Percentiles rank a stretch among this genome's conserved stretches.
Evolutionary conservation across 2,797 vertebrate species (phyloP).

Genomic region (Coracias cyanogaster): DNA sequence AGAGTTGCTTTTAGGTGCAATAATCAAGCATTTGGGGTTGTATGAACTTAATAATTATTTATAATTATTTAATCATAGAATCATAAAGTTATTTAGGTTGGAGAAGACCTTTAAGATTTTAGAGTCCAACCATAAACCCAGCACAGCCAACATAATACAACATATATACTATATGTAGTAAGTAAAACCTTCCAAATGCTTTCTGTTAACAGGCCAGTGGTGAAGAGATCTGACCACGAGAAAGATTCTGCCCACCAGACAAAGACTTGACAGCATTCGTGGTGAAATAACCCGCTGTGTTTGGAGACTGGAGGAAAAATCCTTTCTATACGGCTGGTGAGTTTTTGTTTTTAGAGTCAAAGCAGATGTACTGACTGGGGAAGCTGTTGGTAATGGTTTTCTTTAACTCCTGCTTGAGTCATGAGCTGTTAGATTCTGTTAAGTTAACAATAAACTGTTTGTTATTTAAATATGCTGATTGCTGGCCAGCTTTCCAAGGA

Average conservation of each 20-base stretch:
- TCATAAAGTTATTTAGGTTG: neutral
- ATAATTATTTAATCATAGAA: neutral
- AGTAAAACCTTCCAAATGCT: neutral
- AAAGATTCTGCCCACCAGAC: neutral
- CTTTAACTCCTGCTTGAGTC: neutral
- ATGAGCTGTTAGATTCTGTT: neutral
- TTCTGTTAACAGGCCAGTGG: slow-evolving; percentile 27
- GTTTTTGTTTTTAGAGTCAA: slow-evolving; percentile 24
- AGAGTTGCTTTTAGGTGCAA: slow-evolving; percentile 32
- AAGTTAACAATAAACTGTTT: neutral
- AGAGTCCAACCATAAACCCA: too few species aligned
- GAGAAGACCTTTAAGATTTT: too few species aligned
- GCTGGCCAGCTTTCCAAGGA: slow-evolving; percentile 24
- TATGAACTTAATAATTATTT: neutral
- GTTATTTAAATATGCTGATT: neutral
- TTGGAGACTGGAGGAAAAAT: slow-evolving; percentile 46
- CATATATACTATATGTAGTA: too few species aligned
- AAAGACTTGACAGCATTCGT: neutral
- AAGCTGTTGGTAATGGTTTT: slow-evolving; percentile 15
- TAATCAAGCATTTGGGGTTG: neutral
- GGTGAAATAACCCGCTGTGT: slow-evolving; percentile 7
- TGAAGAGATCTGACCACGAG: slow-evolving; percentile 20
- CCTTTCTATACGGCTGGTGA: slow-evolving; percentile 54
- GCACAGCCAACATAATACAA: neutral
- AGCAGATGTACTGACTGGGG: neutral